phyloP scores from a whole-genome alignment of 2,888 invertebrate species.

The Rhamphomyia laevipes region DNA sequence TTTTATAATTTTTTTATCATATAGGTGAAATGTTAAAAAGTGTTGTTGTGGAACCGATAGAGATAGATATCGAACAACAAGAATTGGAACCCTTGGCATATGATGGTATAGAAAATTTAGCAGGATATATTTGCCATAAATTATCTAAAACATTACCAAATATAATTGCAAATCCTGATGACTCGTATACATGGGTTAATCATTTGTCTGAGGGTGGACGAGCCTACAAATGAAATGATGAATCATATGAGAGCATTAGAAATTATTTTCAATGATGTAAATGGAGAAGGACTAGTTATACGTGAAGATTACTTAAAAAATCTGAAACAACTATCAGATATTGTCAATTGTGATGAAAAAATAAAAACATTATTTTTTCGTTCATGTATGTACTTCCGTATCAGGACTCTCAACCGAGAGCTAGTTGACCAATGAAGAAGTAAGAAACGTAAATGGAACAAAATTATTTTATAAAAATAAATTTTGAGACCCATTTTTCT shows the following conservation, averaged over 20 bases:
- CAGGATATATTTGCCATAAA: constrained; percentile 10
- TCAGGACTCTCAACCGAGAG: too few species aligned
- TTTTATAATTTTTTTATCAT: too few species aligned
- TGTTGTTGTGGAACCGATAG: too few species aligned
- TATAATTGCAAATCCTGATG: neutral
- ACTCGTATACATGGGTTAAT: constrained; percentile 7
- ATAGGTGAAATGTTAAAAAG: too few species aligned
- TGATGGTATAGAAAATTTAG: constrained; percentile 11
- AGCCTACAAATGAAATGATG: constrained; percentile 7
- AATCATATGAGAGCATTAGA: constrained; percentile 1
- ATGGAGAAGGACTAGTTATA: constrained; percentile 2
- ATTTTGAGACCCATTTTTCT: too few species aligned
- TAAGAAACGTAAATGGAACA: too few species aligned
- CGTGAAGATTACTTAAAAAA: neutral
- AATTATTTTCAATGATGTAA: constrained; percentile 3
- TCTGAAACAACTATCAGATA: too few species aligned
- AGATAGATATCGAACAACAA: too few species aligned
- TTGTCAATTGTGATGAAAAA: neutral
- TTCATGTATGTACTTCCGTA: constrained; percentile 3
- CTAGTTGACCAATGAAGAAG: too few species aligned
- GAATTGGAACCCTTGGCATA: neutral
- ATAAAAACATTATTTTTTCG: constrained; percentile 3
- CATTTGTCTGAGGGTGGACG: constrained; percentile 9
- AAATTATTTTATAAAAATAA: too few species aligned
- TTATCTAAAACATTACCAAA: neutral